Evolutionary conservation across 2,113 vertebrate genomes (phyloP).

Genomic region (Fulmarus glacialis): DNA sequence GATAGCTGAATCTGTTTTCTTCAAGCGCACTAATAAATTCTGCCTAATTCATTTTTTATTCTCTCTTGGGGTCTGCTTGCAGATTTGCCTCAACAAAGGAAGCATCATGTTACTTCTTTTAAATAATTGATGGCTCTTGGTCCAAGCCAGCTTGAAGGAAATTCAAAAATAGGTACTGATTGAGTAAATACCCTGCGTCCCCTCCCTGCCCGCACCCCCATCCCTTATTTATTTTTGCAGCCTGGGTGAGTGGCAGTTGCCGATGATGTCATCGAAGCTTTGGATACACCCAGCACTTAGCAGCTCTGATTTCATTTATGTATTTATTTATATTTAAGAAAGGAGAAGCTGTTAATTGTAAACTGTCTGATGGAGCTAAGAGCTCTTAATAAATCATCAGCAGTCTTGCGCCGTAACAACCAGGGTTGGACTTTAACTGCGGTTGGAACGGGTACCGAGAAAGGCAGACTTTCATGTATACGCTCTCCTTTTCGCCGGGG

Average conservation of each 20-base stretch:
- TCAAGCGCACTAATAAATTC: conserved; percentile 93
- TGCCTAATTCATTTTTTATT: conserved; percentile 99
- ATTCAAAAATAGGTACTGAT: conserved; percentile 91
- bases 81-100: conserved; percentile 98
- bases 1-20: conserved; percentile 83
- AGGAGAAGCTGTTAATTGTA: conserved; percentile 63
- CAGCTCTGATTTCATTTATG: conserved; percentile 55
- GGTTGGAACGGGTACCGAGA: background rate
- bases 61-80: conserved; percentile 93
- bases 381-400: conserved; percentile 66
- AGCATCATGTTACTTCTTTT: conserved; percentile 98
- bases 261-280: conserved; percentile 49
- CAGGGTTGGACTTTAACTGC: background rate
- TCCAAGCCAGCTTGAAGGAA: conserved; percentile 84
- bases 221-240: conserved; percentile 53
- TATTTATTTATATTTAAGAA: conserved; percentile 64
- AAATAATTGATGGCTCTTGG: conserved; percentile 98
- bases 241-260: conserved; percentile 35
- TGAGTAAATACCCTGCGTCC: conserved; percentile 76
- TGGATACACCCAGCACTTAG: conserved; percentile 52
- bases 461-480: background rate
- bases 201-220: background rate
- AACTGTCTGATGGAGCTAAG: conserved; percentile 52
- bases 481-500: background rate
- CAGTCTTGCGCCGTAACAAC: background rate